Evolutionary conservation across 2,797 vertebrate species (phyloP), one percentile per base, ranked within the genome.

Genomic region (Neosalanx taihuensis): DNA sequence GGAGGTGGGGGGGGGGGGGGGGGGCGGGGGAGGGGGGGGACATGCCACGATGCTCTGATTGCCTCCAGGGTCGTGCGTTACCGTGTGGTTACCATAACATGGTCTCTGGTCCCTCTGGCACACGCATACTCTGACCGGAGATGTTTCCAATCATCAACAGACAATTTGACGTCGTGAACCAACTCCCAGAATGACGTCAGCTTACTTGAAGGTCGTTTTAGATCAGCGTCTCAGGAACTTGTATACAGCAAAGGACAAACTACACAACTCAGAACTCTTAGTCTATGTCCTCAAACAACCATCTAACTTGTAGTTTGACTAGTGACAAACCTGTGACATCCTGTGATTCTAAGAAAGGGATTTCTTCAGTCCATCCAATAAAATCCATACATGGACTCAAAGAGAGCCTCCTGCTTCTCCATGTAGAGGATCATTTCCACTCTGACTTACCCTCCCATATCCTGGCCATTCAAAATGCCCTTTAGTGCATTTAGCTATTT

Each of bases 21-120:
- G 65, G 57, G 18, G 31, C 23, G 37, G 61, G 23, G 23, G 7
- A n/a, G 18, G 31, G 1, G 37, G 61, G 23, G 23, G 7, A n/a
- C 17, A 56, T 10, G 51, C 15, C 51, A 6, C 6, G 51, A n/a
- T 17, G n/a, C 2, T 46, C 63, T 59, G 64, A 71, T 70, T 81
- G 20, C 41, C 37, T 64, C 51, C 30, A 58, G 61, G 51, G 1
- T 76, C 23, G 37, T 23, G 9, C 15, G 20, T 66, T 69, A 30
- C 71, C 56, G 53, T 10, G 33, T 57, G 29, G 64, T 51, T 67
- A 5, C 9, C 10, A 9, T 61, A 57, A 33, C 59, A 26, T 18
- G 3, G 4, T 15, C 57, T 46, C 67, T 33, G 15, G 15, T 59
- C 20, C 65, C 29, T 18, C 49, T 51, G 13, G 17, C 17, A 56